Conservation (phyloP, 2,113 vertebrate species). For the Melanotaenia duboulayi region DNA sequence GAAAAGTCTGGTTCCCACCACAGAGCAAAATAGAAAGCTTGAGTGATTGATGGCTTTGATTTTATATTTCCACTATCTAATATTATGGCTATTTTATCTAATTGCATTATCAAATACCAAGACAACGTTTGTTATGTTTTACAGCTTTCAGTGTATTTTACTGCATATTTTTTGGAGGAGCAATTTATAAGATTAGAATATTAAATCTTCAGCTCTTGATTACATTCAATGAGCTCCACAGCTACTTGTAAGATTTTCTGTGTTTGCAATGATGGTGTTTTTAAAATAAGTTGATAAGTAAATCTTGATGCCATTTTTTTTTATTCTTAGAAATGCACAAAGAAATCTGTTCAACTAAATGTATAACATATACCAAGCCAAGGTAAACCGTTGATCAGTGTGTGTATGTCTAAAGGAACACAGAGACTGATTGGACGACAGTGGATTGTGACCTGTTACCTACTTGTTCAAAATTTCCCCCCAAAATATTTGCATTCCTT, state of each 20-base stretch:
- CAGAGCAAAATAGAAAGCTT: conserved; percentile 15
- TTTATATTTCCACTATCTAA: conserved; percentile 10
- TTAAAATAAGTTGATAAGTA: too few species aligned
- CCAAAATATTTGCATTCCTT: conserved; percentile 55
- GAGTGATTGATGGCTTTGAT: conserved; percentile 25
- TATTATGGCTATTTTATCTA: conserved; percentile 8
- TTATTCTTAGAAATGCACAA: not conserved
- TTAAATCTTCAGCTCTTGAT: not conserved
- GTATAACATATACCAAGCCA: not conserved
- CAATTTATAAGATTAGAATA: not conserved
- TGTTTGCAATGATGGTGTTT: too few species aligned
- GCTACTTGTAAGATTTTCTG: conserved; percentile 3
- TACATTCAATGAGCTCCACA: not conserved
- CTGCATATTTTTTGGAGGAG: not conserved
- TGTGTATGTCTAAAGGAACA: not conserved
- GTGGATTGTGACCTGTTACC: conserved; percentile 54
- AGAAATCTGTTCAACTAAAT: not conserved
- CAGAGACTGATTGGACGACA: not conserved
- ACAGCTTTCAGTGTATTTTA: not conserved
- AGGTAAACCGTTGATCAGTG: not conserved
- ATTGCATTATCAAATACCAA: not conserved
- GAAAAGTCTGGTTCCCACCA: conserved; percentile 58
- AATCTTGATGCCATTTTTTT: too few species aligned
- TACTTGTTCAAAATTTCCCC: conserved; percentile 52
- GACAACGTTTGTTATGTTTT: not conserved